A percentile compares a stretch with the other conserved stretches of the same genome.
Evolutionary conservation across 2,113 vertebrate species (phyloP).

Genomic region (Cinclus mexicanus): DNA sequence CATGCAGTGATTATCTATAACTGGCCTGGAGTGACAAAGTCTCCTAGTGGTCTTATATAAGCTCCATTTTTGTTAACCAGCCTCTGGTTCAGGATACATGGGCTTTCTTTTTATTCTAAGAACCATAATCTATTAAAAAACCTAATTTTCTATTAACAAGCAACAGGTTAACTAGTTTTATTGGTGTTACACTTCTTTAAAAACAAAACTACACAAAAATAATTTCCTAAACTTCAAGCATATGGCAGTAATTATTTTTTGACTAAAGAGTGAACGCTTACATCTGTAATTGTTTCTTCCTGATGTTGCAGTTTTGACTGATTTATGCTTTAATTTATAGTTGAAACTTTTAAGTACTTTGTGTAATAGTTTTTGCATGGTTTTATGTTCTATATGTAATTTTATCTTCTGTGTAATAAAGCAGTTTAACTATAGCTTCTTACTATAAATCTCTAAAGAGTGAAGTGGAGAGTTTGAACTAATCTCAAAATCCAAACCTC

Average conservation of each 20-base stretch:
- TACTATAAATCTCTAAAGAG: conserved; percentile 11
- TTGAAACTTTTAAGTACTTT: conserved; percentile 17
- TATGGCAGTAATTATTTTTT: conserved; percentile 33
- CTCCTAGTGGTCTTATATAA: background rate
- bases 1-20: background rate
- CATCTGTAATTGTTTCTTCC: conserved; percentile 33
- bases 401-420: conserved; percentile 30
- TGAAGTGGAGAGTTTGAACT: background rate
- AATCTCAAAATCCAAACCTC: background rate
- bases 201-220: background rate
- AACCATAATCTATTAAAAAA: background rate
- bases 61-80: background rate
- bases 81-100: background rate
- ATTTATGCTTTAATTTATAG: conserved; percentile 47
- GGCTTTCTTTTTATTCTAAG: background rate
- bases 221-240: background rate
- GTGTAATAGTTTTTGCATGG: background rate
- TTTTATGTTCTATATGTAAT: conserved; percentile 21
- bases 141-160: background rate
- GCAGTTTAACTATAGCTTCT: conserved; percentile 27
- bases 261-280: conserved; percentile 17
- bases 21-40: background rate
- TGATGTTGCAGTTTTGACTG: conserved; percentile 41
- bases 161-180: background rate
- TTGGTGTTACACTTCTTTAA: background rate